Percentiles rank a stretch among this genome's conserved stretches.
Conservation (phyloP, 2,113 vertebrate species). For the Calyptomena viridis region DNA sequence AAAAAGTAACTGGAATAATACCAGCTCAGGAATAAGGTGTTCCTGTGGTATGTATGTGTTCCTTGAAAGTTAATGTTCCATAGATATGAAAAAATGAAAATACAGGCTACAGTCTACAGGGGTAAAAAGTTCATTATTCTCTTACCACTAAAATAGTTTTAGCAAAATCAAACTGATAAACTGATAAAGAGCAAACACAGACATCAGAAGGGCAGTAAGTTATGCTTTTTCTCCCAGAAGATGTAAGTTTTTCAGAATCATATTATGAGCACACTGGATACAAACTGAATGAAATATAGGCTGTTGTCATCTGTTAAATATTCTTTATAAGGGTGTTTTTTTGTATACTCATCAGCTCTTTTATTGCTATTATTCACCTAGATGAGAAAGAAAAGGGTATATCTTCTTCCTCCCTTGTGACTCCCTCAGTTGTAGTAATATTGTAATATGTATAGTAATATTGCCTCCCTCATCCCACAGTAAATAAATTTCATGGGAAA, state of each 20-base stretch:
- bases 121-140: neutral
- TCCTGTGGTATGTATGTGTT: neutral
- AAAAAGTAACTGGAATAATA: neutral
- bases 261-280: neutral
- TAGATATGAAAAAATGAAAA: neutral
- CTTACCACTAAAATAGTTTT: neutral
- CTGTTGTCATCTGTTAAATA: neutral
- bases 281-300: neutral
- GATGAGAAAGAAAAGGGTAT: neutral
- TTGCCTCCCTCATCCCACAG: neutral
- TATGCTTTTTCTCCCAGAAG: neutral
- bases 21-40: rapidly evolving
- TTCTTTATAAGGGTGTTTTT: neutral
- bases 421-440: neutral
- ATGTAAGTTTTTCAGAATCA: neutral
- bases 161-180: neutral
- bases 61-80: neutral
- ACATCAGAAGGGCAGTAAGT: neutral
- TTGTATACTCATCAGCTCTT: neutral
- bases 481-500: neutral
- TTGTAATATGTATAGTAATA: no score
- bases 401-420: neutral
- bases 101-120: neutral
- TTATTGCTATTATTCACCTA: neutral
- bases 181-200: neutral